Percentiles rank a stretch among this genome's conserved stretches.
Evolutionary conservation across 53 echinoderm and acorn worm genomes (phyloP).

Genomic region (Paelopatides confundens): DNA sequence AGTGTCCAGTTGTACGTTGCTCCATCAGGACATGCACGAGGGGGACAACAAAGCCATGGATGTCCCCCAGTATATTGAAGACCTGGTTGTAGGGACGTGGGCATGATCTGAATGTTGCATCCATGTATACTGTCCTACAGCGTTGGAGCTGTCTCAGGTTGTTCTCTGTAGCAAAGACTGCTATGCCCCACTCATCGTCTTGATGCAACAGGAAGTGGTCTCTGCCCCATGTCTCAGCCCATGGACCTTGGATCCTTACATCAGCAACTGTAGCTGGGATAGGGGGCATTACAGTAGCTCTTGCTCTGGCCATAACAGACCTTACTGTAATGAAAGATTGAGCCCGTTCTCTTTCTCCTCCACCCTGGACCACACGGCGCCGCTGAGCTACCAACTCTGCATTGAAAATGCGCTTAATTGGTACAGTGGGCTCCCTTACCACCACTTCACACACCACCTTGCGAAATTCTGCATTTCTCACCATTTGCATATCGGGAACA

Average conservation of each 20-base stretch:
- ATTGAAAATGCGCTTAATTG: not conserved
- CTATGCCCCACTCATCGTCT: not conserved
- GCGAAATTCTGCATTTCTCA: not conserved
- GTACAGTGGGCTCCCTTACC: not conserved
- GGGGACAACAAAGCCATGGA: slow-evolving; percentile 25
- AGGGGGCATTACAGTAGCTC: not conserved
- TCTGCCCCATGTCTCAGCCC: not conserved
- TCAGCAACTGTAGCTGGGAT: not conserved
- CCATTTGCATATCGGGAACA: not conserved
- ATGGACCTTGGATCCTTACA: not conserved
- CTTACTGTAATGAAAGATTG: not conserved
- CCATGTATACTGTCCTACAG: not conserved
- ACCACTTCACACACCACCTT: not conserved
- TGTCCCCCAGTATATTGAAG: slow-evolving; percentile 46
- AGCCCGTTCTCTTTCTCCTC: not conserved
- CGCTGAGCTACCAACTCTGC: not conserved
- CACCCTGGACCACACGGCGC: not conserved
- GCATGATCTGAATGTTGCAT: not conserved
- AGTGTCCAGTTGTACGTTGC: slow-evolving; percentile 13
- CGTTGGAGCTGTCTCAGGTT: not conserved
- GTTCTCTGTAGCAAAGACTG: not conserved
- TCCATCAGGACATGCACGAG: slow-evolving; percentile 42
- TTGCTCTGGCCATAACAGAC: not conserved
- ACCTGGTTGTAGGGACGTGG: slow-evolving; percentile 18
- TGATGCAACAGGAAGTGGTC: not conserved